These are phyloP conservation scores for Monopis laevigella DNA, from an alignment of 2,888 invertebrate genomes.

Conservation along the genomic window DNA sequence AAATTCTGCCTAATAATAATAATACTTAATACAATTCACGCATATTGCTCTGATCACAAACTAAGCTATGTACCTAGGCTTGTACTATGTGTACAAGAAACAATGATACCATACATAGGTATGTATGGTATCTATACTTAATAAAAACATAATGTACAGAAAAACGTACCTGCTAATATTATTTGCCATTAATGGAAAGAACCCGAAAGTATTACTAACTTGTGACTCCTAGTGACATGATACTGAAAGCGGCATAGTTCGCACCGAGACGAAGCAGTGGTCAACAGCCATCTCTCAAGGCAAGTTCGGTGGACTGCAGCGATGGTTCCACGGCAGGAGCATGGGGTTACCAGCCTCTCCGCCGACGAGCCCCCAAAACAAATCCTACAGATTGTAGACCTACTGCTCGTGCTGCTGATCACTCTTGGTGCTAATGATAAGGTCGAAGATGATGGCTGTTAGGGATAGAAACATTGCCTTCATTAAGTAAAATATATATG, in stretches of 20 bases:
- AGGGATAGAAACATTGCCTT: background rate
- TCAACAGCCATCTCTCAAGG: constrained; percentile 59
- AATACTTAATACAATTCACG: too few relatives aligned
- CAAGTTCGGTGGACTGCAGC: constrained; percentile 57
- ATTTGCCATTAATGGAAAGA: too few relatives aligned
- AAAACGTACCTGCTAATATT: too few relatives aligned
- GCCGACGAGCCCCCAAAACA: constrained; percentile 58
- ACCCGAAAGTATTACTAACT: constrained; percentile 30
- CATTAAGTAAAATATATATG: background rate
- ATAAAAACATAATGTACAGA: background rate
- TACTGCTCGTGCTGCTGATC: too few relatives aligned
- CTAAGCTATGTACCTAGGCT: too few relatives aligned
- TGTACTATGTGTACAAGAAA: too few relatives aligned
- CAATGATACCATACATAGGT: too few relatives aligned
- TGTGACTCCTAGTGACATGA: constrained; percentile 51
- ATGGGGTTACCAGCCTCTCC: constrained; percentile 56
- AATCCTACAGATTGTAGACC: constrained; percentile 59
- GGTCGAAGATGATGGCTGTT: background rate
- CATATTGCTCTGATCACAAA: too few relatives aligned
- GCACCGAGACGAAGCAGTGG: constrained; percentile 56
- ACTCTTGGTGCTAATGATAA: background rate
- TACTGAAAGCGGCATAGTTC: constrained; percentile 58
- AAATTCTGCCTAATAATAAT: too few relatives aligned
- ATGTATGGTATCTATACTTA: too few relatives aligned
- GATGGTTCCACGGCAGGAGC: constrained; percentile 56